Evolutionary conservation across 2,113 vertebrate genomes (phyloP).

Genomic region (Urocolius indicus): DNA sequence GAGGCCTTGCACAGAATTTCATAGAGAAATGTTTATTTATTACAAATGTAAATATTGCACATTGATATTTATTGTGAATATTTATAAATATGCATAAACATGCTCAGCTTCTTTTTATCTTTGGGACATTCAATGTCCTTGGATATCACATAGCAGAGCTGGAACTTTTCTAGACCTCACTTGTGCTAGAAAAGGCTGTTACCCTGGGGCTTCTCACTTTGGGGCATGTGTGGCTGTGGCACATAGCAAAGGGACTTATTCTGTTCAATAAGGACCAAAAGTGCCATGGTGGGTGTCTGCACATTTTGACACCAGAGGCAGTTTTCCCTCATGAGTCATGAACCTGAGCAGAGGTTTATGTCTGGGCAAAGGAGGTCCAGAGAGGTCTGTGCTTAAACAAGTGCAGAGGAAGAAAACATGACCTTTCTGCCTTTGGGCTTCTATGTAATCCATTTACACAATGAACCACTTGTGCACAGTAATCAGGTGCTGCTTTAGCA

Average conservation of each 20-base stretch:
- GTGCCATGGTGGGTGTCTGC: not conserved
- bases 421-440: not conserved
- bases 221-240: fast-evolving
- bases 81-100: not conserved
- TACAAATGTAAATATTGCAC: not conserved
- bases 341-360: not conserved
- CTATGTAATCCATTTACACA: not conserved
- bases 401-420: not conserved
- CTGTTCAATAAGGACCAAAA: not conserved
- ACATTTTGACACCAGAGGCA: fast-evolving
- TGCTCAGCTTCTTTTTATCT: not conserved
- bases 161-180: not conserved
- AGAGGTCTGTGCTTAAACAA: not conserved
- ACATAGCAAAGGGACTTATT: not conserved
- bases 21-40: not conserved
- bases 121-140: not conserved
- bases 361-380: not conserved
- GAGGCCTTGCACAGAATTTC: not conserved
- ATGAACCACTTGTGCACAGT: not conserved
- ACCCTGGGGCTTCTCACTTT: not conserved
- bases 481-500: not conserved
- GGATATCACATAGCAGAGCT: not conserved
- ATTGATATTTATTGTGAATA: not conserved
- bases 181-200: not conserved
- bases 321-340: not conserved